These are phyloP conservation scores for Sclerodermus sp. DNA, from an alignment of 2,888 invertebrate species.

Conservation along the genomic window DNA sequence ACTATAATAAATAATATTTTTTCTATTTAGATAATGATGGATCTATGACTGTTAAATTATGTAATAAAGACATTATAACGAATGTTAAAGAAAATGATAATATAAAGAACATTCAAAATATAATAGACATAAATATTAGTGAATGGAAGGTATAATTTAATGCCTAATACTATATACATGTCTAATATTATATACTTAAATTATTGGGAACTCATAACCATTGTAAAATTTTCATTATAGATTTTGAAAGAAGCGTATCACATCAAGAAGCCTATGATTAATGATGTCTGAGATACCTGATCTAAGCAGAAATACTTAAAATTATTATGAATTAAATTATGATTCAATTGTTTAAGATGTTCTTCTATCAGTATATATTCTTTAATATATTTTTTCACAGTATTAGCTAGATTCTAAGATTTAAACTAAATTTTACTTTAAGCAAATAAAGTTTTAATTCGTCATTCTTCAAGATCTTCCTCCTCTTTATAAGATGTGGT, in stretches of 20 bases:
- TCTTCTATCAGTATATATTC: too few species aligned
- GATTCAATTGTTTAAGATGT: too few species aligned
- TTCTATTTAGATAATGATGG: slow-evolving; percentile 30
- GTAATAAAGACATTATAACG: slow-evolving; percentile 40
- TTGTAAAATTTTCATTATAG: slow-evolving; percentile 30
- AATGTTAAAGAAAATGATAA: slow-evolving; percentile 31
- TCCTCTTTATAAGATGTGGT: too few species aligned
- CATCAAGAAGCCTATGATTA: slow-evolving; percentile 42
- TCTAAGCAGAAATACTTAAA: slow-evolving; percentile 18
- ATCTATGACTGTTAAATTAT: slow-evolving; percentile 38
- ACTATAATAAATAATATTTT: background rate
- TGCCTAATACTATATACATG: background rate
- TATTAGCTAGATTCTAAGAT: too few species aligned
- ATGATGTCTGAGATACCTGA: too few species aligned
- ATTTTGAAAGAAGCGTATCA: slow-evolving; percentile 31
- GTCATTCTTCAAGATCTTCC: too few species aligned
- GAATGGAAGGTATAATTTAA: slow-evolving; percentile 61
- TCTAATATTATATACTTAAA: background rate
- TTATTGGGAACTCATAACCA: background rate
- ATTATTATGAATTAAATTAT: too few species aligned
- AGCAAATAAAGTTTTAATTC: too few species aligned
- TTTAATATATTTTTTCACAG: too few species aligned
- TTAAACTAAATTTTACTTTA: too few species aligned
- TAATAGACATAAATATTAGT: slow-evolving; percentile 61
- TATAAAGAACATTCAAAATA: slow-evolving; percentile 61